Evolutionary conservation across 2,888 invertebrate species (phyloP), one percentile per base, ranked within the genome.

Genomic region (Heterodera filipjevi): DNA sequence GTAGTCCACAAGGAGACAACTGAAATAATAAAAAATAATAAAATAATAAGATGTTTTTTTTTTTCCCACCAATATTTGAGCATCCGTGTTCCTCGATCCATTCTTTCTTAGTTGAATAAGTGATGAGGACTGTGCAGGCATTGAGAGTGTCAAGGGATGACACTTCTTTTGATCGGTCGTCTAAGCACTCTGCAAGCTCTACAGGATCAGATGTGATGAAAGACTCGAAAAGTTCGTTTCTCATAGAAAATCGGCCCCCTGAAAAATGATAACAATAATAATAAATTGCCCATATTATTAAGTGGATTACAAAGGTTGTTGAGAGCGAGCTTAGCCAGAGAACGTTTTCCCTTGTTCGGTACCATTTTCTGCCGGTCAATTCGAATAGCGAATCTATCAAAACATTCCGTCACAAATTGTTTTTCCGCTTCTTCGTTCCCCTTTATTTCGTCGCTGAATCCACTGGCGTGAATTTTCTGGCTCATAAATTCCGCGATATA

Each of bases 401-500:
- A 12, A n/a, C 70, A 78, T 22, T 80, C 71, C 14, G 8, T 6
- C 2, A 80, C 59, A 10, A 44, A 78, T 1, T 27, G n/a, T 0
- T 64, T 12, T 22, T 72, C 72, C 5, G 32, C 27, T 6, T 78
- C 39, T 32, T 32, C 49, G 35, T 35, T 44, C 22, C 46, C 49
- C 19, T 80, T 71, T 0, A 78, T 70, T 0, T 22, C 14, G 16
- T 16, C 6, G 3, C 66, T 64, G 27, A 44, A 80, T 0, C 80
- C 80, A 32, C 27, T 27, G 0, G 79, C 22, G 12, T 79, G 59
- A n/a, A 35, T 30, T 19, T 78, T 78, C 3, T 46, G 19, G 2
- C 5, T 12, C 53, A 78, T 35, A n/a, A 78, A 78, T 66, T 78
- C 35, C 0, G 27, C 22, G 0, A 78, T 72, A 27, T 78, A 78